Evolutionary conservation across 2,797 vertebrate species (phyloP), one percentile per base, ranked within the genome.

Genomic region (Adelosebastes latens): DNA sequence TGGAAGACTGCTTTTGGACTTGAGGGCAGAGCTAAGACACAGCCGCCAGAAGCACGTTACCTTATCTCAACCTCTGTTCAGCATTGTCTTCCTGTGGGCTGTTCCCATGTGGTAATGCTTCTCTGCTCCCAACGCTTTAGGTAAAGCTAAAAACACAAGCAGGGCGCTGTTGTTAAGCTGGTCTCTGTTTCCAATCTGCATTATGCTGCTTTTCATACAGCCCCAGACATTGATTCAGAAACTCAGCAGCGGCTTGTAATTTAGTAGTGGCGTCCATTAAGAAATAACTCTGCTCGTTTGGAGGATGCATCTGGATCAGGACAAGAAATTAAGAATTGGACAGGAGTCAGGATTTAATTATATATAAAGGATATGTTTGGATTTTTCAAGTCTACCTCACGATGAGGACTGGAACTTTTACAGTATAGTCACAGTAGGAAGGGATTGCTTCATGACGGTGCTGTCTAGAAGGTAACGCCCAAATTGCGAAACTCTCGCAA

Each of bases 41-140:
- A 73, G 72, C 62, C 66, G 77, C 83, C 82, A 72, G 78, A 42
- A 78, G 82, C 72, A 60, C 1, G 60, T 88, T 68, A 80, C 79
- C 75, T 90, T 83, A 92, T 91, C 87, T 89, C 55, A 58, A 69
- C 86, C 88, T 82, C 70, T 22, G 78, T 82, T 83, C 70, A 71
- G 31, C 39, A 34, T 58, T 76, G 56, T 79, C 78, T 81, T 76
- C 87, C 76, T 77, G 63, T 69, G 70, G 76, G 83, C 70, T 77
- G 75, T 65, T 79, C 75, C 36, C 67, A 18, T 60, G 67, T 77
- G 49, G 32, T 72, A 70, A 81, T 74, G 72, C n/a, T 68, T 65
- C 75, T 78, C 79, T 56, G 62, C 65, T 18, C 27, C 46, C 7
- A 31, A 59, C 42, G 8, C 62, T 72, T 80, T 76, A 77, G 77